Evolutionary conservation across 2,888 invertebrate genomes (phyloP), one percentile per base, ranked within the genome.

Genomic region (Mimas tiliae): DNA sequence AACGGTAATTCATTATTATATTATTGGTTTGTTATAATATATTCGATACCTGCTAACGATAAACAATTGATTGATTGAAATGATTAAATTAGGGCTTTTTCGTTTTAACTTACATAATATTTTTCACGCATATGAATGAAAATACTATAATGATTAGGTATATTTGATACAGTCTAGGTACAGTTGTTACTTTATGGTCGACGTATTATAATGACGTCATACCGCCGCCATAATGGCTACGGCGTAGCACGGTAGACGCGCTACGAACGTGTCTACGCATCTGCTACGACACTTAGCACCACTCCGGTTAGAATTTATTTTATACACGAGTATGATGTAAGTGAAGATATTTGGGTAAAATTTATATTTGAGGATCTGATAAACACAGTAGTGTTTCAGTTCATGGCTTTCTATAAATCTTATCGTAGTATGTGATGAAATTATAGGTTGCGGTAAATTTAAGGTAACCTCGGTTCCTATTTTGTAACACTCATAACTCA

Each of bases 231-330:
- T 58, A 58, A 58, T 58, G 42, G 58, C 42, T 58, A 58, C 58
- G 58, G 12, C 42, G 58, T 58, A 58, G 19, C 42, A 58, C 42
- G 8, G 58, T 58, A 58, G 58, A 58, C 58, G 58, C 19, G 38
- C 58, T 58, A 58, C 58, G 58, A 16, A 58, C 58, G 58, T 58
- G 58, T 58, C 58, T 58, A 58, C 58, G 58, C 58, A 58, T 58
- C 58, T 58, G 58, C 58, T 58, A 58, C 58, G 42, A 42, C 19
- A 58, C 58, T 58, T 58, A 58, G 42, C 58, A 14, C 58, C 42
- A 19, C 9, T 19, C 42, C 38, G 19, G 42, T 12, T 58, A 58
- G 6, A 58, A 58, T 58, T 58, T 58, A 58, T 42, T 19, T 11
- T 16, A 11, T 42, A 19, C 19, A 58, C 42, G 42, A 19, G 19